phyloP scores from a whole-genome alignment of 1,140 invertebrate species.

The Rhopalosiphum padi region DNA sequence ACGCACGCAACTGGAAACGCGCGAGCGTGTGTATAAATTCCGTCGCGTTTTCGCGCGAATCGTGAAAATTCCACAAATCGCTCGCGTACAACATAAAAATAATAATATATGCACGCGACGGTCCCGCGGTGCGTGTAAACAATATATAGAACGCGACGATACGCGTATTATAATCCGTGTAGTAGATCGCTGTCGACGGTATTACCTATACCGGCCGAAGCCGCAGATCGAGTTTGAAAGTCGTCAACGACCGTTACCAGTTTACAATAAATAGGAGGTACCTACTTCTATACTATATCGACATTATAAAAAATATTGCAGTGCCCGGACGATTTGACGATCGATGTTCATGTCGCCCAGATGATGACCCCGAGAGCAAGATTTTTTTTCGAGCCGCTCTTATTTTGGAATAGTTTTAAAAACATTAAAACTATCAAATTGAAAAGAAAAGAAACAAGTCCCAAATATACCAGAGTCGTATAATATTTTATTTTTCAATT shows the following conservation, averaged over 20 bases:
- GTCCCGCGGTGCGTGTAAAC: background rate
- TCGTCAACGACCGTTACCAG: background rate
- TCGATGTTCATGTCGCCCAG: no score
- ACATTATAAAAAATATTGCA: no score
- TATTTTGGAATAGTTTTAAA: no score
- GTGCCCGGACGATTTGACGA: no score
- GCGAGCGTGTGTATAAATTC: background rate
- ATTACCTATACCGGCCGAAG: background rate
- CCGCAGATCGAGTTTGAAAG: background rate
- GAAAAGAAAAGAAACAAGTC: no score
- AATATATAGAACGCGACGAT: background rate
- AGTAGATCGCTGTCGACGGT: background rate
- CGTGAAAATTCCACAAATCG: constrained; percentile 33
- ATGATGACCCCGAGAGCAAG: no score
- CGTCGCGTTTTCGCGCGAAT: constrained; percentile 23
- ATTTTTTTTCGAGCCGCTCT: no score
- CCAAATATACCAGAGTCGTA: no score
- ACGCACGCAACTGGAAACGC: background rate
- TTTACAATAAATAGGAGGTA: background rate
- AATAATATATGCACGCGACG: constrained; percentile 25
- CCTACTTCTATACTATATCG: background rate
- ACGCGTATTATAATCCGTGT: background rate
- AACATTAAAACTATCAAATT: no score
- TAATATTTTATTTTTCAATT: no score
- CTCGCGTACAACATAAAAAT: background rate